Evolutionary conservation across 2,888 invertebrate species (phyloP).

Genomic region (Tortricodes alternella): DNA sequence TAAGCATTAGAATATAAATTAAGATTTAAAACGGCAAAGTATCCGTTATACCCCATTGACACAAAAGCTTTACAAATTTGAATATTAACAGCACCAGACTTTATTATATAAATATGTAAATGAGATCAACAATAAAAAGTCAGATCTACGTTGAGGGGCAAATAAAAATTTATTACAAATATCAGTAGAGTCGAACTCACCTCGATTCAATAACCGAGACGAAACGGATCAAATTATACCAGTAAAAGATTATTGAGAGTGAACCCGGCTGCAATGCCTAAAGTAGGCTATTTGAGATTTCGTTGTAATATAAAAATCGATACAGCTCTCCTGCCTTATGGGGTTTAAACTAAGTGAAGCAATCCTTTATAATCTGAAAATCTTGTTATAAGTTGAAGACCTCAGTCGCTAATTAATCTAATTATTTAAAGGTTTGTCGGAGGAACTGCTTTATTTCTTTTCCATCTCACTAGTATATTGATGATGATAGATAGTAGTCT

Average conservation of each 20-base stretch:
- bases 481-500: no score
- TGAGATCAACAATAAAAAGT: conserved; percentile 54
- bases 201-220: conserved; percentile 67
- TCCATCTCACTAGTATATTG: not conserved
- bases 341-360: conserved; percentile 21
- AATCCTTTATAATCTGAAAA: conserved; percentile 24
- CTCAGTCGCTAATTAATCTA: not conserved
- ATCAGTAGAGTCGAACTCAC: conserved; percentile 52
- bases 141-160: conserved; percentile 49
- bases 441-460: no score
- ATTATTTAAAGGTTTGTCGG: no score
- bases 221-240: conserved; percentile 65
- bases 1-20: not conserved
- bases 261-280: conserved; percentile 46
- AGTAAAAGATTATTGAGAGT: conserved; percentile 59
- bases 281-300: not conserved
- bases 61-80: conserved; percentile 3
- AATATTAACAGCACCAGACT: not conserved
- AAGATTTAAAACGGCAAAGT: not conserved
- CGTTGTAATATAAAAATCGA: conserved; percentile 44
- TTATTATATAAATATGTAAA: conserved; percentile 33
- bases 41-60: not conserved
- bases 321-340: conserved; percentile 33
- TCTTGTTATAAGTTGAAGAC: conserved; percentile 25
- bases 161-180: conserved; percentile 73